Conservation (phyloP, 2,797 vertebrate species). For the Pelodytes ibericus region DNA sequence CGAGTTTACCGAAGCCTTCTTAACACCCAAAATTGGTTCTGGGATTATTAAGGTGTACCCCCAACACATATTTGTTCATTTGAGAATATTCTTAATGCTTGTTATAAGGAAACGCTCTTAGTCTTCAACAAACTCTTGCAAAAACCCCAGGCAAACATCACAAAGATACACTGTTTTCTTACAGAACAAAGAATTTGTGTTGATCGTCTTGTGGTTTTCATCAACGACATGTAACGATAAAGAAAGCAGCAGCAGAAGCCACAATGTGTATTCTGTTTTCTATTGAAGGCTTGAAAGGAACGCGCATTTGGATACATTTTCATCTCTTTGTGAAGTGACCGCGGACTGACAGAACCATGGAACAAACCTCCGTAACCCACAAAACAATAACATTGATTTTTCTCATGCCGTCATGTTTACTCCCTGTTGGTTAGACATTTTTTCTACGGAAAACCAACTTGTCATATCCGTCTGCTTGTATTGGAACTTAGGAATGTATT, state of each 20-base stretch:
- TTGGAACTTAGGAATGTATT: too few species aligned
- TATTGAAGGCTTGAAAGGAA: conserved; percentile 64
- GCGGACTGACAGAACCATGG: conserved; percentile 60
- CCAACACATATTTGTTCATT: conserved; percentile 25
- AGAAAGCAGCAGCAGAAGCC: conserved; percentile 72
- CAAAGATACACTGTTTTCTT: conserved; percentile 48
- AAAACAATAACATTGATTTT: conserved; percentile 57
- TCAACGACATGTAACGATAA: conserved; percentile 65
- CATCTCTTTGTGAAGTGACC: conserved; percentile 58
- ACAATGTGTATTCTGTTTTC: conserved; percentile 71
- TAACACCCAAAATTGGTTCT: neutral
- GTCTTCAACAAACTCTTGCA: conserved; percentile 37
- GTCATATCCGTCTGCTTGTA: too few species aligned
- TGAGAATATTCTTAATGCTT: conserved; percentile 26
- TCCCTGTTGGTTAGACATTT: too few species aligned
- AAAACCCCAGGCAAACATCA: conserved; percentile 56
- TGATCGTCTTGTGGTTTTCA: conserved; percentile 66
- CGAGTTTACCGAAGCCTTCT: too few species aligned
- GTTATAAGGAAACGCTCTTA: conserved; percentile 53
- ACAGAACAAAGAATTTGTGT: conserved; percentile 61
- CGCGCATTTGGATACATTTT: conserved; percentile 54
- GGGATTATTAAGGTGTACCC: neutral
- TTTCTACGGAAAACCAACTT: too few species aligned
- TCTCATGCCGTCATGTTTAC: conserved; percentile 45
- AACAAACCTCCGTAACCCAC: conserved; percentile 62